Base-by-base conservation (phyloP, 2,113 vertebrate genomes). In the Phoxinus phoxinus region DNA sequence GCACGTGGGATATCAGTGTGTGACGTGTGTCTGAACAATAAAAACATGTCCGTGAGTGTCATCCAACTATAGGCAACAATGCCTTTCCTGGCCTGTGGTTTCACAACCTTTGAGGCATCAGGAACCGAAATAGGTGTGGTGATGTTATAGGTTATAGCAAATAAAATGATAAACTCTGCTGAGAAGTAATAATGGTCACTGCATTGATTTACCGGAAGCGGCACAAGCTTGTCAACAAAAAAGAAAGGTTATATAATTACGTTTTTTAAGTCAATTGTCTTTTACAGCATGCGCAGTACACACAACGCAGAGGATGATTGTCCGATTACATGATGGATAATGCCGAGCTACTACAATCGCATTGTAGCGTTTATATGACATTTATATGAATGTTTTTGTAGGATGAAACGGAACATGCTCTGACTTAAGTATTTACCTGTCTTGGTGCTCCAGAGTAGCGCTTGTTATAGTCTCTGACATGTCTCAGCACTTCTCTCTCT, bases 391-490 rank as follows among this genome's bases (percentile, higher is more conserved):
- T 35, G 65, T 9, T 37, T 21, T 21, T 21, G 32, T 2, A 6
- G 32, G 10, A 19, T 71, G 21, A 11, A 41, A 6, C 6, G 2
- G 51, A 8, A 9, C 53, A 3, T 56, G 19, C 53, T 23, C 19
- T 56, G 1, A 53, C n/a, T 3, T 46, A 51, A 51, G 10, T 13
- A 94, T 94, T 93, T 85, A 95, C 94, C 35, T 88, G 90, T 84
- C 90, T 56, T 19, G 94, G 95, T 13, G 94, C 93, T 86, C 96
- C 96, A 65, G 96, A 97, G 87, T 95, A 96, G 15, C 94, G 93
- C 61, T 92, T 95, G 92, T 96, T 97, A 92, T 97, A 96, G 81
- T 93, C 90, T 89, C 86, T 93, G 21, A 96, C 94, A 87, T 96
- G 94, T 12, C 81, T 88, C 1, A 94, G 89, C 19, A 90, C 91